These are phyloP conservation scores for Belonocnema kinseyi DNA, from an alignment of 1,140 invertebrate species.

Conservation along the genomic window DNA sequence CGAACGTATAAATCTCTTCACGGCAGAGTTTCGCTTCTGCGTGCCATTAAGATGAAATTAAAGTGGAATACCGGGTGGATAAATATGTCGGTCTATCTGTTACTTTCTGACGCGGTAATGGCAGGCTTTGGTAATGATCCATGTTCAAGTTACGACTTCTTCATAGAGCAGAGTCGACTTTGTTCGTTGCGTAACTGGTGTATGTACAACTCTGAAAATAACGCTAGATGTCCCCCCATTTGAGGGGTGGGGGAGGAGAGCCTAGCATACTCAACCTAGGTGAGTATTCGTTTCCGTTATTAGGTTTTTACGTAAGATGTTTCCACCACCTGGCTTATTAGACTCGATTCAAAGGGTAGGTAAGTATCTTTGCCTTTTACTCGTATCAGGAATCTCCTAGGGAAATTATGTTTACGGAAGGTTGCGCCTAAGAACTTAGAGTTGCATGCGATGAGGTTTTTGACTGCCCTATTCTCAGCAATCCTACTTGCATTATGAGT, in stretches of 20 bases:
- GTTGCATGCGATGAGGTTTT: conserved; percentile 52
- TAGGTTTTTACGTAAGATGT: conserved; percentile 51
- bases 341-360: conserved; percentile 57
- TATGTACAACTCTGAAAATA: not conserved
- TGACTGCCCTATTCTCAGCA: conserved; percentile 54
- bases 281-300: conserved; percentile 46
- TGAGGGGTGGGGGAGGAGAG: not conserved
- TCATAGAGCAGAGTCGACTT: conserved; percentile 40
- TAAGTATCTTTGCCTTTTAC: conserved; percentile 60
- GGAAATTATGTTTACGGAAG: conserved; percentile 60
- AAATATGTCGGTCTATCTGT: conserved; percentile 54
- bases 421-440: conserved; percentile 57
- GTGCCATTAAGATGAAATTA: conserved; percentile 52
- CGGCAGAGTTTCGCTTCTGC: conserved; percentile 27
- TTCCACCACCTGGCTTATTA: conserved; percentile 60
- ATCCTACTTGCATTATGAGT: conserved; percentile 36
- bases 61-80: conserved; percentile 52
- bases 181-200: too few relatives aligned
- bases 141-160: conserved; percentile 57
- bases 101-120: conserved; percentile 63
- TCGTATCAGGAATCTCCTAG: conserved; percentile 58
- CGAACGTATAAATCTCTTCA: conserved; percentile 17
- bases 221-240: not conserved
- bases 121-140: conserved; percentile 58
- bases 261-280: not conserved